These are phyloP conservation scores for Agrenia bidenticulata DNA, from an alignment of 2,888 invertebrate genomes.

Conservation along the genomic window DNA sequence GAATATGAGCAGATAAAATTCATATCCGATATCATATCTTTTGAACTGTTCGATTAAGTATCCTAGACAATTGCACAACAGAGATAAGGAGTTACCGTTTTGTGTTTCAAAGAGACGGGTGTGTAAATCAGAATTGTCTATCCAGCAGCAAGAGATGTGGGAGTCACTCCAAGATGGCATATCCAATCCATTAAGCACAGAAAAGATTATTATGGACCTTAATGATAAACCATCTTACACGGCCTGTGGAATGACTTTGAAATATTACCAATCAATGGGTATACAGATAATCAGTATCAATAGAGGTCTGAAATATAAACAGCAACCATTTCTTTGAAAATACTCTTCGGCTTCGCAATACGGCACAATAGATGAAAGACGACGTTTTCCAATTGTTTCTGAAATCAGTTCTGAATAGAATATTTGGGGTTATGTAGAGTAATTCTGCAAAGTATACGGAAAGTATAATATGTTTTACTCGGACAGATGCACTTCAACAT, in stretches of 20 bases:
- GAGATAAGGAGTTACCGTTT: too few species aligned
- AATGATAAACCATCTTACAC: not conserved
- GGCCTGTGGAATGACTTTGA: not conserved
- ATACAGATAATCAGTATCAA: not conserved
- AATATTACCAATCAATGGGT: not conserved
- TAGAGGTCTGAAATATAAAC: not conserved
- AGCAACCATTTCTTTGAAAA: not conserved
- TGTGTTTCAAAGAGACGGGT: too few species aligned
- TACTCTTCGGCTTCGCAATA: not conserved
- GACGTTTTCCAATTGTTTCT: not conserved
- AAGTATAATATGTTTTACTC: not conserved
- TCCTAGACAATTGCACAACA: too few species aligned
- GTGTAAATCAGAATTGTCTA: too few species aligned
- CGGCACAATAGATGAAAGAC: not conserved
- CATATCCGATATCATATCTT: too few species aligned
- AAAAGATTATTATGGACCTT: conserved; percentile 1
- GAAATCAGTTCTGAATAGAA: not conserved
- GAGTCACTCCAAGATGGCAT: too few species aligned
- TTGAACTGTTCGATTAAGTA: too few species aligned
- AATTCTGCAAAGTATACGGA: not conserved
- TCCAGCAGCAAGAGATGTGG: too few species aligned
- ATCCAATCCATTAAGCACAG: too few species aligned
- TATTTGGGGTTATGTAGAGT: not conserved
- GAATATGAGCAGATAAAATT: too few species aligned
- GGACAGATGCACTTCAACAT: not conserved